Conservation (phyloP, 2,113 vertebrate species). For the Rhagologus leucostigma region DNA sequence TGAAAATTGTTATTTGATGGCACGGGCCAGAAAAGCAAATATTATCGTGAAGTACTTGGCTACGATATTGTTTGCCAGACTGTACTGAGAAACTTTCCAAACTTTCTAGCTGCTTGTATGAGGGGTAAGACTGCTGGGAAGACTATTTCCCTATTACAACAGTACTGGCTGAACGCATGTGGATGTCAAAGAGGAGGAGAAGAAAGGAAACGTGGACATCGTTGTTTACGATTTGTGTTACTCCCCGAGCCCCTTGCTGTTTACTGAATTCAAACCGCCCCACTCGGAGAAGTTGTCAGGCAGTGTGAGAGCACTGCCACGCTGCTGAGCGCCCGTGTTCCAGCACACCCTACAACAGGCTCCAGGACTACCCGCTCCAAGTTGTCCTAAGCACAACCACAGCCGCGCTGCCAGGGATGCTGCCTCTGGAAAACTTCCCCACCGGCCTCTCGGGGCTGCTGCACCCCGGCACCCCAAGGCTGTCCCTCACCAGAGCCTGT, state of each 20-base stretch:
- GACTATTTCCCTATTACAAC: not conserved
- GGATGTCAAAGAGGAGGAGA: not conserved
- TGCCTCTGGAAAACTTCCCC: not conserved
- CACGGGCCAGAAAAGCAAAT: not conserved
- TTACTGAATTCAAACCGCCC: not conserved
- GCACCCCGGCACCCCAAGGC: not conserved
- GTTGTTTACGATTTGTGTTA: not conserved
- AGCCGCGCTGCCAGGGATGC: fast-evolving
- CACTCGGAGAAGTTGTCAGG: not conserved
- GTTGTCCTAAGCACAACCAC: not conserved
- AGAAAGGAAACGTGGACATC: not conserved
- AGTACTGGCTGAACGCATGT: not conserved
- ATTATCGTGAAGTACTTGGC: not conserved
- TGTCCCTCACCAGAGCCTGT: not conserved
- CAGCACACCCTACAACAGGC: fast-evolving
- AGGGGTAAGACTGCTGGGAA: not conserved
- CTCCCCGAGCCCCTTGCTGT: not conserved
- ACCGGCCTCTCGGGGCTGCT: fast-evolving
- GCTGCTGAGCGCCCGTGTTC: fast-evolving
- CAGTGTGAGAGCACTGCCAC: not conserved
- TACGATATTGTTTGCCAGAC: not conserved
- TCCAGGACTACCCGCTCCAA: not conserved
- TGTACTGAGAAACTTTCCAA: conserved; percentile 54
- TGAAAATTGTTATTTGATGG: not conserved
- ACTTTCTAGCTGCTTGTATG: not conserved